A percentile compares a stretch with the other conserved stretches of the same genome.
Conservation (phyloP, 2,113 vertebrate genomes). For the Myiopsitta monachus region DNA sequence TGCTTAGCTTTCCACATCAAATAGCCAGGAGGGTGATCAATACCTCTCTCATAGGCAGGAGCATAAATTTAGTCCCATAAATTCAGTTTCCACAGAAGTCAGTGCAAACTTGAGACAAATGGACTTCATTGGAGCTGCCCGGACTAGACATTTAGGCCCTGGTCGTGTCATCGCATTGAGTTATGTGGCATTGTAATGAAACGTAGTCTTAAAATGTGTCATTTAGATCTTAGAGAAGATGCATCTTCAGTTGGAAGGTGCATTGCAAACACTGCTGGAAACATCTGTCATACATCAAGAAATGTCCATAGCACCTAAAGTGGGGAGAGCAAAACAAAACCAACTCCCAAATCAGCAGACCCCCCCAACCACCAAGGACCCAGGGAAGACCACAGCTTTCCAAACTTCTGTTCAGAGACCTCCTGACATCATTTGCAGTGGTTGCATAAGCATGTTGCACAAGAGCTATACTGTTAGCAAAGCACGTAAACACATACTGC, state of each 20-base stretch:
- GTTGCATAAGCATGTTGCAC: conserved; percentile 4
- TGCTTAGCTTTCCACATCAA: background rate
- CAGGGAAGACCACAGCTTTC: background rate
- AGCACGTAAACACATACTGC: background rate
- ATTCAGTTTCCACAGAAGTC: background rate
- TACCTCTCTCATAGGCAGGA: background rate
- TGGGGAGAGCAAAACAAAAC: background rate
- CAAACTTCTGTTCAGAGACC: background rate
- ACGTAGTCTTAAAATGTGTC: background rate
- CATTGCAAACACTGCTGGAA: background rate
- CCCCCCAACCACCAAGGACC: background rate
- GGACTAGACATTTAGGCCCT: background rate
- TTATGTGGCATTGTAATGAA: background rate
- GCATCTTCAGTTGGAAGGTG: background rate
- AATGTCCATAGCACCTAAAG: background rate
- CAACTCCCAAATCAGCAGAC: background rate
- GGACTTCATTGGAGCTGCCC: background rate
- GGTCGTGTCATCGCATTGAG: background rate
- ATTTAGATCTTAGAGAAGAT: background rate
- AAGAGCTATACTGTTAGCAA: background rate
- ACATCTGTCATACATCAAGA: background rate
- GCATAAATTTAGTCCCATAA: background rate
- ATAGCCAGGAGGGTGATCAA: background rate
- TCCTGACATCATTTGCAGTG: background rate
- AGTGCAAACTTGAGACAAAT: background rate